phyloP scores from a whole-genome alignment of 2,113 vertebrate genomes.

The Psephotus haematonotus region DNA sequence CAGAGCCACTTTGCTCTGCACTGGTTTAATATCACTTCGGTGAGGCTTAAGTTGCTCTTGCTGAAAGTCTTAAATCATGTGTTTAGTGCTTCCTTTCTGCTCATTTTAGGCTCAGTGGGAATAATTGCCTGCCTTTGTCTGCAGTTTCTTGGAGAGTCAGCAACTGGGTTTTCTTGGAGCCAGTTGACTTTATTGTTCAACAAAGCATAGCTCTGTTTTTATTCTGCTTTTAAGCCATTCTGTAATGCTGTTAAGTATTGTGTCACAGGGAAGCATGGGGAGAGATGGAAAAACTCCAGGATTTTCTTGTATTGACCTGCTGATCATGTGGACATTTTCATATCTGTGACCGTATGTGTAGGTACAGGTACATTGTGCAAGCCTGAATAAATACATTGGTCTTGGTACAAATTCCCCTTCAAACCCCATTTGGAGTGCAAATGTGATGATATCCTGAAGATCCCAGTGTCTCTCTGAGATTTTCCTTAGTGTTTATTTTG shows the following conservation, averaged over 20 bases:
- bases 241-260: neutral
- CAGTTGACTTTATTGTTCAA: neutral
- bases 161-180: neutral
- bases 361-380: rapidly evolving
- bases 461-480: neutral
- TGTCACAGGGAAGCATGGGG: neutral
- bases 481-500: neutral
- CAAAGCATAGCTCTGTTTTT: neutral
- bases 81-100: neutral
- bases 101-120: neutral
- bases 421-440: neutral
- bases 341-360: neutral
- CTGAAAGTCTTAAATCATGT: neutral
- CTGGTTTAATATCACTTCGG: neutral
- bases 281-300: neutral
- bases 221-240: neutral
- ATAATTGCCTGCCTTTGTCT: neutral
- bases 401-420: neutral
- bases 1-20: neutral
- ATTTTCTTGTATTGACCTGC: neutral
- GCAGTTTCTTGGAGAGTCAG: neutral
- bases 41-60: neutral
- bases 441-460: neutral
- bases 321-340: neutral
- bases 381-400: neutral